phyloP scores from a whole-genome alignment of 2,888 invertebrate genomes.

The Chrysolina oricalcia region DNA sequence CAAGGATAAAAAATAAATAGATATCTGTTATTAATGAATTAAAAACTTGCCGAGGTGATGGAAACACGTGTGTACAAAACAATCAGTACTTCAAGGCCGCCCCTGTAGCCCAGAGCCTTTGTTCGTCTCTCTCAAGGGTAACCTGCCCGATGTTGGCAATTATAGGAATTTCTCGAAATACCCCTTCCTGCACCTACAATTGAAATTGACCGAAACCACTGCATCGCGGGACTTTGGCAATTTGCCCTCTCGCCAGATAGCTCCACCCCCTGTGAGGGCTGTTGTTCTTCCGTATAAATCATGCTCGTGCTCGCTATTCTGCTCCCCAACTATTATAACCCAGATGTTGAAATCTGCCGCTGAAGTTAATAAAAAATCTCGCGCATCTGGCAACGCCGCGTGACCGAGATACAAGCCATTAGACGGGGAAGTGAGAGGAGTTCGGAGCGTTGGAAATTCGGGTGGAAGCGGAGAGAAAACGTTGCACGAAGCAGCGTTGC shows the following conservation, averaged over 20 bases:
- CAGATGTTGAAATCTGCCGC: conserved; percentile 21
- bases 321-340: conserved; percentile 17
- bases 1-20: too few relatives aligned
- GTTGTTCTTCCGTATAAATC: background rate
- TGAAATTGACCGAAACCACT: background rate
- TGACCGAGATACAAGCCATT: conserved; percentile 23
- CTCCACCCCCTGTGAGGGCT: background rate
- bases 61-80: too few relatives aligned
- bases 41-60: too few relatives aligned
- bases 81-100: background rate
- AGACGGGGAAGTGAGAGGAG: conserved; percentile 22
- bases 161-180: background rate
- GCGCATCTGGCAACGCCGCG: conserved; percentile 1
- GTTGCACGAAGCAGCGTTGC: conserved; percentile 8
- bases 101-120: background rate
- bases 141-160: background rate
- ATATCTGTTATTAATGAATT: too few relatives aligned
- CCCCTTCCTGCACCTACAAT: background rate
- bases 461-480: conserved; percentile 15
- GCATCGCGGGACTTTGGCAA: conserved; percentile 12
- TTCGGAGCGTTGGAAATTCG: conserved; percentile 13
- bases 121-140: background rate
- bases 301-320: background rate
- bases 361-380: conserved; percentile 16
- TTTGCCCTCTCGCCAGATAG: background rate